Evolutionary conservation across 2,888 invertebrate species (phyloP), one percentile per base, ranked within the genome.

Genomic region (Eumacrocentrus americanus): DNA sequence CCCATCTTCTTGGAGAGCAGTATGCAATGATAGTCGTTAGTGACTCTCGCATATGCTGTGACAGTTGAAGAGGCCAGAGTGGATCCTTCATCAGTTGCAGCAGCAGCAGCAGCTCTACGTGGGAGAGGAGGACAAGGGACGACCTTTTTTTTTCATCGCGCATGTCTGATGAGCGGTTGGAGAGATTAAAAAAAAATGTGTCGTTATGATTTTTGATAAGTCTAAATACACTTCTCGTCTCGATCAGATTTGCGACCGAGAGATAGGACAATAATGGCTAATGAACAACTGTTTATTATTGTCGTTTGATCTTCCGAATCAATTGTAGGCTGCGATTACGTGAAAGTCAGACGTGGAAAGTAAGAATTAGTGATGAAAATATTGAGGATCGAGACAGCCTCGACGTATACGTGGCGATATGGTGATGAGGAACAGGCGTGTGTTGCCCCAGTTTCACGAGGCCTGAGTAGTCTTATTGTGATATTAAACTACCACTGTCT

Each of bases 401-500:
- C 9, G 29, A 29, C 9, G 29, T 29, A 29, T 29, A 9, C 29
- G n/a, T n/a, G 29, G 29, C 29, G 29, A 29, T n/a, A n/a, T 29
- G 29, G 29, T 9, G 60, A 62, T 40, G 40, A 57, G 52, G 34
- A 60, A 60, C 22, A n/a, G 42, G 44, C 42, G 23, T 18, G 35
- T 54, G 34, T 35, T 67, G 67, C 69, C 72, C 72, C 12, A 46
- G 67, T 72, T 75, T 73, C 68, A 71, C 72, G 78, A 79, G 80
- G 80, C 80, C 80, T 79, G 80, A 79, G 78, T 80, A 80, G 80
- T 80, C 80, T 78, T 80, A 80, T 80, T 80, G 80, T 80, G 80
- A 80, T 80, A 80, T 80, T 80, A 80, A 78, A 78, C 80, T 80
- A 80, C 79, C 80, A 80, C 80, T 80, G 79, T 80, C 80, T 80